phyloP scores from a whole-genome alignment of 1,140 invertebrate genomes.

The Caenorhabditis brenneri region DNA sequence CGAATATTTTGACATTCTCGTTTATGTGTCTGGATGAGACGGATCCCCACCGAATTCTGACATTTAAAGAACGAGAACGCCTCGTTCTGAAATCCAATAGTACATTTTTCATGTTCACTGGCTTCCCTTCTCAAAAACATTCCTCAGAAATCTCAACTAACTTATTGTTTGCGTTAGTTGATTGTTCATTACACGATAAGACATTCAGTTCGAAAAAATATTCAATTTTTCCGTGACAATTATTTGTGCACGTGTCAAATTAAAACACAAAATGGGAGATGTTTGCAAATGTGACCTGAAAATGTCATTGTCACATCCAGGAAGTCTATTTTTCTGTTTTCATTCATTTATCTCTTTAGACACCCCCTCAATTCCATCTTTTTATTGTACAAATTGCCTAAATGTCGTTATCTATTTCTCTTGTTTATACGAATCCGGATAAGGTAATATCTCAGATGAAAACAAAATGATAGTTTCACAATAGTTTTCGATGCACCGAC shows the following conservation, averaged over 20 bases:
- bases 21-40: not conserved
- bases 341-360: not conserved
- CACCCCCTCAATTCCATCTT: not conserved
- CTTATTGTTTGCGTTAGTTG: too few relatives aligned
- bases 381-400: not conserved
- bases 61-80: not conserved
- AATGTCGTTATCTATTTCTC: constrained; percentile 20
- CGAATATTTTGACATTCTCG: not conserved
- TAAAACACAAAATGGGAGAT: not conserved
- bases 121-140: too few relatives aligned
- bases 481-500: not conserved
- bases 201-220: too few relatives aligned
- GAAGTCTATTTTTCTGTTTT: constrained; percentile 18
- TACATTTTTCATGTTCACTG: not conserved
- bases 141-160: too few relatives aligned
- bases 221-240: too few relatives aligned
- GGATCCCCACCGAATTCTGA: not conserved
- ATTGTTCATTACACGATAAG: too few relatives aligned
- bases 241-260: not conserved
- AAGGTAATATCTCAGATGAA: constrained; percentile 16
- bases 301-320: constrained; percentile 34
- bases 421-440: constrained; percentile 20
- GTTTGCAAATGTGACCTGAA: not conserved
- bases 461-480: too few relatives aligned
- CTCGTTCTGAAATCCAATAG: not conserved